Percentiles rank a stretch among this genome's conserved stretches.
These are phyloP conservation scores for Pagrus major DNA, from an alignment of 2,113 vertebrate genomes.

Conservation along the genomic window DNA sequence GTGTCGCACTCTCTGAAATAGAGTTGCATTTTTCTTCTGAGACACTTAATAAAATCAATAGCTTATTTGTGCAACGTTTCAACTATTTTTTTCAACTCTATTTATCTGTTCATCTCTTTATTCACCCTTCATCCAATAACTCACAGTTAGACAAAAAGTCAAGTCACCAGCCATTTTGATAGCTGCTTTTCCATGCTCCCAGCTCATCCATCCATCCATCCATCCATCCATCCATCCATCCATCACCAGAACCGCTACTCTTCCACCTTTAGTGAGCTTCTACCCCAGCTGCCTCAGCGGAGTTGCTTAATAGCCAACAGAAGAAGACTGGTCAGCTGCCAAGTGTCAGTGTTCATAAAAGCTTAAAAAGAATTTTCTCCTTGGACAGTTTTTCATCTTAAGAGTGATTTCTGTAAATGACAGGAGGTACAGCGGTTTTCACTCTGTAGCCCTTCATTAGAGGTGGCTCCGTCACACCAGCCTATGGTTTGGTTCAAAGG, in stretches of 20 bases:
- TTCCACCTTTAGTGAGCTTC: background rate
- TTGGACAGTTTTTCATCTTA: conserved; percentile 59
- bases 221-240: background rate
- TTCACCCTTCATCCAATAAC: background rate
- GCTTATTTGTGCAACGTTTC: conserved; percentile 3
- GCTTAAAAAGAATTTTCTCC: conserved; percentile 30
- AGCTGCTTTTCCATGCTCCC: background rate
- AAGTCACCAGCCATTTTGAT: background rate
- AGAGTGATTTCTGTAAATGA: conserved; percentile 68
- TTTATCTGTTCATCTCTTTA: background rate
- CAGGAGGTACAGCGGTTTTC: conserved; percentile 50
- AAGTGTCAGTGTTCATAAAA: conserved; percentile 54
- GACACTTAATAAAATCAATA: background rate
- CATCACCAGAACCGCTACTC: background rate
- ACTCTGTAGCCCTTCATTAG: conserved; percentile 74
- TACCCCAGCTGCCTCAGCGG: background rate
- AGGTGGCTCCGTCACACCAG: conserved; percentile 62
- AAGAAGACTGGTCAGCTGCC: conserved; percentile 17
- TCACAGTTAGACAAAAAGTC: background rate
- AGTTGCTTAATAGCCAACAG: conserved; percentile 26
- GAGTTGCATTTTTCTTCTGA: background rate
- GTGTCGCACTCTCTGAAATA: background rate
- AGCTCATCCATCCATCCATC: background rate
- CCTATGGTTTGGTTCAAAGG: conserved; percentile 73
- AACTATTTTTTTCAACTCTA: too few species aligned